A percentile compares a stretch with the other conserved stretches of the same genome.
phyloP scores from a whole-genome alignment of 2,113 vertebrate species.

The Rana temporaria region DNA sequence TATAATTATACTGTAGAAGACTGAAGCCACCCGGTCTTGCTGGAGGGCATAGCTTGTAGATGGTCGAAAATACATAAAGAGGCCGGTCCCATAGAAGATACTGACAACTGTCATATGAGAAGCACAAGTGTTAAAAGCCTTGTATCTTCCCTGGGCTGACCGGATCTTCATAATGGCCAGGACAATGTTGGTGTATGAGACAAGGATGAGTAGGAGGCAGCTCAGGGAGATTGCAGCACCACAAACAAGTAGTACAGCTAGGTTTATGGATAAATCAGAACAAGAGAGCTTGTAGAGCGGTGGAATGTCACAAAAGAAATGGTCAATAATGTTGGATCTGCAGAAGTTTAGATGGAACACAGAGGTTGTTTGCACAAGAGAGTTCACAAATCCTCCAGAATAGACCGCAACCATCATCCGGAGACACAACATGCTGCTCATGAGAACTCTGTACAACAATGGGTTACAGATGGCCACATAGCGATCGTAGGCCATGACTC shows the following conservation, averaged over 20 bases:
- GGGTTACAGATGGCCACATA: conserved; percentile 31
- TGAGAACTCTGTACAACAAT: neutral
- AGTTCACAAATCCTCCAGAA: neutral
- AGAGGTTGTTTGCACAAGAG: neutral
- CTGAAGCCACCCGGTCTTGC: no score
- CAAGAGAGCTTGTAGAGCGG: conserved; percentile 28
- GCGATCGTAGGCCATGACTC: conserved; percentile 32
- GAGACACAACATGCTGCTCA: conserved; percentile 2
- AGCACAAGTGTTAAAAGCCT: conserved; percentile 13
- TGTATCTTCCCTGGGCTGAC: conserved; percentile 5
- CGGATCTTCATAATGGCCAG: conserved; percentile 10
- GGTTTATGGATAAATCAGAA: neutral
- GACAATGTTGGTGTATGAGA: conserved; percentile 14
- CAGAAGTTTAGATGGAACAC: neutral
- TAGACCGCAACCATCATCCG: neutral
- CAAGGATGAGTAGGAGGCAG: neutral
- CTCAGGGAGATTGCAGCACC: neutral
- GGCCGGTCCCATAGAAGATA: conserved; percentile 11
- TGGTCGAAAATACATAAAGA: conserved; percentile 31
- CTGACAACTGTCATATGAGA: conserved; percentile 5
- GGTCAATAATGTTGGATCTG: neutral
- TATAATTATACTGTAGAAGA: no score
- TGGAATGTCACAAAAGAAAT: conserved; percentile 24
- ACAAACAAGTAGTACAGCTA: conserved; percentile 5
- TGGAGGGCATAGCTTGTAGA: neutral